Conservation (phyloP, 37 sponge, comb jelly and placozoan genomes). For the Beroe forskalii region DNA sequence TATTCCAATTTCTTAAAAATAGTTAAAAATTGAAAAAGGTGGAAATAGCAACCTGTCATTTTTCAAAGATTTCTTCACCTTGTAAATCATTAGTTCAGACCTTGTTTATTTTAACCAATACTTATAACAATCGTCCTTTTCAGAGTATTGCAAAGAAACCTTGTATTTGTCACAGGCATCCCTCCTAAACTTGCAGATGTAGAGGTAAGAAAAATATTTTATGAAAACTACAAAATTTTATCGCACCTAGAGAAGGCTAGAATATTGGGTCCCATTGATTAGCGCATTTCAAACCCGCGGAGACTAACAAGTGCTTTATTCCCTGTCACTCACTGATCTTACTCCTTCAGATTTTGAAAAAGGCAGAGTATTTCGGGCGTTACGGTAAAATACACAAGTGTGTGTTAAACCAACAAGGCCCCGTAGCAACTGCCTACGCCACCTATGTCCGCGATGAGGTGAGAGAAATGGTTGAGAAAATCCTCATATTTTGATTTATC, state of each 20-base stretch:
- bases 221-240: neutral
- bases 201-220: slow-evolving; percentile 75
- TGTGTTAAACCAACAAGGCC: slow-evolving; percentile 87
- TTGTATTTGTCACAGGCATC: slow-evolving; percentile 93
- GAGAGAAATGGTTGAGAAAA: neutral
- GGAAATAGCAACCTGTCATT: no score
- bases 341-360: slow-evolving; percentile 71
- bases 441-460: slow-evolving; percentile 78
- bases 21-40: no score
- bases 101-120: no score
- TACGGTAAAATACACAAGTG: slow-evolving; percentile 87
- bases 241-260: neutral
- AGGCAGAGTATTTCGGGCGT: slow-evolving; percentile 87
- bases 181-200: slow-evolving; percentile 86
- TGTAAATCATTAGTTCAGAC: no score
- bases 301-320: no score
- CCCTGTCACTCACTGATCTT: no score
- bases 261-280: no score
- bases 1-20: no score
- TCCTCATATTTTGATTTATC: neutral
- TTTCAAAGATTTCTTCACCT: no score
- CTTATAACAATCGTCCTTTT: no score
- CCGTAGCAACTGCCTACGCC: slow-evolving; percentile 90
- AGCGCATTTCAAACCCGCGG: no score
- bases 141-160: slow-evolving; percentile 90